phyloP scores from a whole-genome alignment of 1,140 invertebrate genomes.

The Papilio polyxenes region DNA sequence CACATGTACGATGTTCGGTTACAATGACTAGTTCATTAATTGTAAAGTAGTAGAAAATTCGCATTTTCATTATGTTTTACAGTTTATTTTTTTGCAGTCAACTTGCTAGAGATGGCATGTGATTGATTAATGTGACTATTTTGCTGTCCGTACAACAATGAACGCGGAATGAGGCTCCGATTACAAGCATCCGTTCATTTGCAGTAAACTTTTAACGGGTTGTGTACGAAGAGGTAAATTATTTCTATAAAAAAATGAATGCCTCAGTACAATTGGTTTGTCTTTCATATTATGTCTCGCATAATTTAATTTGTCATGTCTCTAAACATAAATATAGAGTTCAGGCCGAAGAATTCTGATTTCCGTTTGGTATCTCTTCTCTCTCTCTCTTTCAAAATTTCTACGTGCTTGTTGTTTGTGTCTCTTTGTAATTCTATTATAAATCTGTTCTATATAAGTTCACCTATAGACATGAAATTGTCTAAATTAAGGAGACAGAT shows the following conservation, averaged over 20 bases:
- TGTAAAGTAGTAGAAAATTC: neutral
- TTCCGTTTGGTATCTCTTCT: neutral
- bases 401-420: too few relatives aligned
- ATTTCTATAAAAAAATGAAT: constrained; percentile 26
- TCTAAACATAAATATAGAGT: neutral
- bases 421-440: too few relatives aligned
- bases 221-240: constrained; percentile 9
- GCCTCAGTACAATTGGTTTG: neutral
- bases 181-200: constrained; percentile 37
- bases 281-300: neutral
- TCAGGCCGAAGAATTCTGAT: neutral
- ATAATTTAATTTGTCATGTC: too few relatives aligned
- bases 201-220: constrained; percentile 36
- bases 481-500: too few relatives aligned
- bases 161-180: constrained; percentile 21
- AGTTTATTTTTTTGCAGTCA: neutral
- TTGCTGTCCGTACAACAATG: constrained; percentile 36
- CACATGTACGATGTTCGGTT: neutral
- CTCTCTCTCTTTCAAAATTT: neutral
- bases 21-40: neutral
- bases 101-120: neutral
- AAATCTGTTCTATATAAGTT: too few relatives aligned
- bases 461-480: too few relatives aligned
- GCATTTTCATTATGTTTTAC: too few relatives aligned
- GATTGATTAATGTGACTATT: constrained; percentile 37